Evolutionary conservation across 2,797 vertebrate genomes (phyloP).

Genomic region (Centroberyx gerrardi): DNA sequence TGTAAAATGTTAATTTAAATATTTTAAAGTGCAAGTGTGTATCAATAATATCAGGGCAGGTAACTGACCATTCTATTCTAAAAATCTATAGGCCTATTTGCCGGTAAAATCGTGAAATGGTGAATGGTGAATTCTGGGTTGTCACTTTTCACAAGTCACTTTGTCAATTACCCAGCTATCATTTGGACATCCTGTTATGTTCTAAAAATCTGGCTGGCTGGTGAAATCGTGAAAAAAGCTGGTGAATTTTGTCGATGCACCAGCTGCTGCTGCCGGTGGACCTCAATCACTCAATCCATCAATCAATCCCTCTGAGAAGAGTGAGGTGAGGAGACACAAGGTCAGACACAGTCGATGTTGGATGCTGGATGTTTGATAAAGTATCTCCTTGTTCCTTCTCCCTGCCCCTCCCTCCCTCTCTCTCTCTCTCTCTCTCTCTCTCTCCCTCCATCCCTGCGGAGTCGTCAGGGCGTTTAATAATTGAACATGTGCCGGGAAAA

Average conservation of each 20-base stretch:
- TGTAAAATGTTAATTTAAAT: too few species aligned
- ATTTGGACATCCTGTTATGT: not conserved
- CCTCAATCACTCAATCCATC: constrained; percentile 13
- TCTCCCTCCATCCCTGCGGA: constrained; percentile 9
- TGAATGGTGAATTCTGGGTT: too few species aligned
- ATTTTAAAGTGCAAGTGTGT: too few species aligned
- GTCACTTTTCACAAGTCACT: too few species aligned
- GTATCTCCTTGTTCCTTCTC: constrained; percentile 29
- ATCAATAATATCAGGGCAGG: too few species aligned
- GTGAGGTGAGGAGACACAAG: constrained; percentile 42
- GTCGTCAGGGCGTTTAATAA: constrained; percentile 72
- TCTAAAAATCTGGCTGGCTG: not conserved
- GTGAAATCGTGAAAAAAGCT: not conserved
- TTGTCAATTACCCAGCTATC: not conserved
- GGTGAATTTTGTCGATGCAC: not conserved
- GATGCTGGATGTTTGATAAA: constrained; percentile 65
- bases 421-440: constrained; percentile 26
- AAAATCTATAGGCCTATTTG: too few species aligned
- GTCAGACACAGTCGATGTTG: constrained; percentile 47
- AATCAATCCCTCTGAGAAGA: constrained; percentile 8
- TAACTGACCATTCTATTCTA: too few species aligned
- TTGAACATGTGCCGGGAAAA: constrained; percentile 69
- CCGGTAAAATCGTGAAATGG: too few species aligned
- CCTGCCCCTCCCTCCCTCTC: constrained; percentile 25
- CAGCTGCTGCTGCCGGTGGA: not conserved